Evolutionary conservation across 1,140 invertebrate species (phyloP).

Genomic region (Heliothis virescens): DNA sequence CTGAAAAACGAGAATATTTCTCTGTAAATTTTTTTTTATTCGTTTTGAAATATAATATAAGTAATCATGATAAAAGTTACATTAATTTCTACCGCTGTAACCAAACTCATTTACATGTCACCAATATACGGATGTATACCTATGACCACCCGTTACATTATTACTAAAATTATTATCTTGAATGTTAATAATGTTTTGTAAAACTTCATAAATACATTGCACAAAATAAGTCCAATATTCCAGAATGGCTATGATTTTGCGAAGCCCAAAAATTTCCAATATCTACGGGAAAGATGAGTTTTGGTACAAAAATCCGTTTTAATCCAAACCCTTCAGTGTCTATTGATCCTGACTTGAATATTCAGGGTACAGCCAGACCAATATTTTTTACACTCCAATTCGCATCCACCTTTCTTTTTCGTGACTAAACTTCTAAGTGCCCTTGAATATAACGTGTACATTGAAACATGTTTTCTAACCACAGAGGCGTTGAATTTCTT

Average conservation of each 20-base stretch:
- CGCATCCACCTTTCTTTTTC: slow-evolving; percentile 56
- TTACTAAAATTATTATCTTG: no score
- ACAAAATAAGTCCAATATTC: slow-evolving; percentile 4
- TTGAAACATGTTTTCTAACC: slow-evolving; percentile 41
- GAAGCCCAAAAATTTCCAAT: slow-evolving; percentile 17
- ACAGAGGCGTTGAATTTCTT: slow-evolving; percentile 34
- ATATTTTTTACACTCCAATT: slow-evolving; percentile 60
- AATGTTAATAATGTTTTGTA: no score
- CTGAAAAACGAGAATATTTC: no score
- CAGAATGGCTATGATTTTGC: neutral
- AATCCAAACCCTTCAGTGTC: slow-evolving; percentile 52
- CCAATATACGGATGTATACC: no score
- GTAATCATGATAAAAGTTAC: no score
- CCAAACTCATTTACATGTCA: no score
- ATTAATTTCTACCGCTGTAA: no score
- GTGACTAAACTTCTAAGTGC: slow-evolving; percentile 55
- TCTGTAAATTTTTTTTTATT: no score
- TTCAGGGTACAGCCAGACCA: slow-evolving; percentile 54
- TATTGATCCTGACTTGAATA: slow-evolving; percentile 58
- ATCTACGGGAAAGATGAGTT: slow-evolving; percentile 2
- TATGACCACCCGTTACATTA: neutral
- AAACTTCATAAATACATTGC: neutral
- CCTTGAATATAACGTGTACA: slow-evolving; percentile 42
- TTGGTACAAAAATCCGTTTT: slow-evolving; percentile 47
- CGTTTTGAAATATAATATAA: no score